Evolutionary conservation across 2,113 vertebrate species (phyloP).

Genomic region (Salvelinus namaycush): DNA sequence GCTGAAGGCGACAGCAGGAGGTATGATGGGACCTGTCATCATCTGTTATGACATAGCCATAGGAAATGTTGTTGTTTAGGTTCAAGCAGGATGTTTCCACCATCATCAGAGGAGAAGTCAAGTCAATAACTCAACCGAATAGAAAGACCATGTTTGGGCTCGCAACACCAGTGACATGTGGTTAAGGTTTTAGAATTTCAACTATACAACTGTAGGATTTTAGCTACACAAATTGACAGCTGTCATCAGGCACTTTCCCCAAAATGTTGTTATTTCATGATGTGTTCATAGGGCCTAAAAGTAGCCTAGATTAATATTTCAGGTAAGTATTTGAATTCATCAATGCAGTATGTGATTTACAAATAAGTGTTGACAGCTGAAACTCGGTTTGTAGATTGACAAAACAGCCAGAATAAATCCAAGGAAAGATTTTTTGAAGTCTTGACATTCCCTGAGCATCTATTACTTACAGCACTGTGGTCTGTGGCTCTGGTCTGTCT

Average conservation of each 20-base stretch:
- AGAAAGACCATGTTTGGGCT: no score
- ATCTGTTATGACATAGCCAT: neutral
- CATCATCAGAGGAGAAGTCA: neutral
- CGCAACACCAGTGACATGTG: no score
- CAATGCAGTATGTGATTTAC: neutral
- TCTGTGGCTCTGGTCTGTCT: neutral
- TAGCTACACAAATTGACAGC: no score
- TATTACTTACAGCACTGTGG: constrained; percentile 36
- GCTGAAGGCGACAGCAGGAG: constrained; percentile 23
- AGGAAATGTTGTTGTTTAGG: neutral
- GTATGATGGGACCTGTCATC: constrained; percentile 5
- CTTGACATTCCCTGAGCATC: constrained; percentile 34
- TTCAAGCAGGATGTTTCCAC: neutral
- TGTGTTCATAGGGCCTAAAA: no score
- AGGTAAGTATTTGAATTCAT: no score
- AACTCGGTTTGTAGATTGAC: neutral
- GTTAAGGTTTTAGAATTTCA: no score
- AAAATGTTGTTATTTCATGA: no score
- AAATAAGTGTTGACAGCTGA: neutral
- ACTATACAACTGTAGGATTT: no score
- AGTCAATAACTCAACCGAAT: neutral
- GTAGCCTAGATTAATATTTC: no score
- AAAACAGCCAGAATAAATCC: neutral
- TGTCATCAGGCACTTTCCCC: no score
- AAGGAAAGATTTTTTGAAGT: constrained; percentile 20